A percentile compares a stretch with the other conserved stretches of the same genome.
These are phyloP conservation scores for Anguilla japonica DNA, from an alignment of 2,113 vertebrate genomes.

Conservation along the genomic window DNA sequence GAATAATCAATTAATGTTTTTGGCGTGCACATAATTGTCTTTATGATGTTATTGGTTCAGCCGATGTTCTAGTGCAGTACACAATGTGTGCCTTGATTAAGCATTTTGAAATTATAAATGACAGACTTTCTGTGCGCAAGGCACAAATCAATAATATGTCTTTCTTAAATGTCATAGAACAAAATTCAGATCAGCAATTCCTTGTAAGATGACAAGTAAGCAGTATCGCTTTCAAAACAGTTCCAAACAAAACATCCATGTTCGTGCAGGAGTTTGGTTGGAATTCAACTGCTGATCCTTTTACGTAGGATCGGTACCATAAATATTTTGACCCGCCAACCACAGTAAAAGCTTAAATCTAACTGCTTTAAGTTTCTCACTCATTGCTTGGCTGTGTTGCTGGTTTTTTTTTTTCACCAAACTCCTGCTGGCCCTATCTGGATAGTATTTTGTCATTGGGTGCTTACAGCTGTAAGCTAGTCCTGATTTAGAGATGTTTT, in stretches of 20 bases:
- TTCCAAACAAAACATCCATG: not conserved
- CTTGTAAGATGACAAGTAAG: not conserved
- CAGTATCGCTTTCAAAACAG: not conserved
- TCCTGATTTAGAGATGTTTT: too few species aligned
- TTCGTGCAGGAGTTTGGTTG: not conserved
- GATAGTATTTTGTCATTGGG: too few species aligned
- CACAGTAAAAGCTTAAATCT: too few species aligned
- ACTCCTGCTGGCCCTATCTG: too few species aligned
- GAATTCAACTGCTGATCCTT: not conserved
- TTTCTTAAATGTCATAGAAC: not conserved
- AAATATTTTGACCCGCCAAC: too few species aligned
- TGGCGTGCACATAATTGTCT: conserved; percentile 11
- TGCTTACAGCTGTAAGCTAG: too few species aligned
- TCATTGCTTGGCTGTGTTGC: too few species aligned
- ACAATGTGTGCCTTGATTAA: not conserved
- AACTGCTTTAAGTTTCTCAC: too few species aligned
- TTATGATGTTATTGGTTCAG: not conserved
- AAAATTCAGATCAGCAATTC: not conserved
- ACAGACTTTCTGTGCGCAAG: not conserved
- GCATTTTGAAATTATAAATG: not conserved
- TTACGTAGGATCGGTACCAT: not conserved
- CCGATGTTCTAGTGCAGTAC: not conserved
- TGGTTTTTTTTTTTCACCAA: too few species aligned
- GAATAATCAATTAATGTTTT: not conserved
- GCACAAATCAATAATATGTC: not conserved